phyloP scores from a whole-genome alignment of 2,888 invertebrate genomes.

The Anagyrus pseudococci region DNA sequence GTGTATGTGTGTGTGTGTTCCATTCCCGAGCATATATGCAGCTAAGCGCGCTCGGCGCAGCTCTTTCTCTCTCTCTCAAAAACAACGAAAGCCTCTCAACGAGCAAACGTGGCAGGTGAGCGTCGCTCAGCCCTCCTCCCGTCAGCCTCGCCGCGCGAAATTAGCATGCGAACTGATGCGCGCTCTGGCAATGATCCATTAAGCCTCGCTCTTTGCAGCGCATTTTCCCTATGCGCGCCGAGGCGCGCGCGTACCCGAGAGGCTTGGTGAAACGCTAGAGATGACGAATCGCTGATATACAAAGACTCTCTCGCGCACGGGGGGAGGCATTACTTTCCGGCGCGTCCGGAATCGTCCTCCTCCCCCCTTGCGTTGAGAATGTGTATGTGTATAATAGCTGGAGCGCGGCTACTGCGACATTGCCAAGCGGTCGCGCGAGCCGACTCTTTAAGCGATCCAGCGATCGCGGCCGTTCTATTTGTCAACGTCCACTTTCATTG shows the following conservation, averaged over 20 bases:
- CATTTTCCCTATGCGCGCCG: neutral
- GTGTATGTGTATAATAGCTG: too few relatives aligned
- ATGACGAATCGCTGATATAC: too few relatives aligned
- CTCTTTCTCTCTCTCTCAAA: neutral
- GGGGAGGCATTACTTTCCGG: neutral
- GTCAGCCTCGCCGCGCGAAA: conserved; percentile 2
- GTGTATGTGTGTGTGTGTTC: too few relatives aligned
- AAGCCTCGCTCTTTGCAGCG: conserved; percentile 3
- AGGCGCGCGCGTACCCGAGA: too few relatives aligned
- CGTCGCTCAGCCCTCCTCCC: neutral
- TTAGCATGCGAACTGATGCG: conserved; percentile 23
- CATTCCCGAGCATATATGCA: neutral
- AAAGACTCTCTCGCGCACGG: neutral
- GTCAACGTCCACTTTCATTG: conserved; percentile 24
- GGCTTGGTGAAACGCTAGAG: neutral
- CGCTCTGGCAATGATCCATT: conserved; percentile 34
- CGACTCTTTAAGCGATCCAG: too few relatives aligned
- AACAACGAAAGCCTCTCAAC: conserved; percentile 17
- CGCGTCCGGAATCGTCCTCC: too few relatives aligned
- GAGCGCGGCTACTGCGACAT: too few relatives aligned
- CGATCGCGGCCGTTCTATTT: conserved; percentile 8
- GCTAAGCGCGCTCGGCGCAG: neutral
- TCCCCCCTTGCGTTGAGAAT: too few relatives aligned
- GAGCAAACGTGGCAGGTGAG: too few relatives aligned
- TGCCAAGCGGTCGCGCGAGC: neutral